phyloP scores from a whole-genome alignment of 2,888 invertebrate species.

The Agrochola litura region DNA sequence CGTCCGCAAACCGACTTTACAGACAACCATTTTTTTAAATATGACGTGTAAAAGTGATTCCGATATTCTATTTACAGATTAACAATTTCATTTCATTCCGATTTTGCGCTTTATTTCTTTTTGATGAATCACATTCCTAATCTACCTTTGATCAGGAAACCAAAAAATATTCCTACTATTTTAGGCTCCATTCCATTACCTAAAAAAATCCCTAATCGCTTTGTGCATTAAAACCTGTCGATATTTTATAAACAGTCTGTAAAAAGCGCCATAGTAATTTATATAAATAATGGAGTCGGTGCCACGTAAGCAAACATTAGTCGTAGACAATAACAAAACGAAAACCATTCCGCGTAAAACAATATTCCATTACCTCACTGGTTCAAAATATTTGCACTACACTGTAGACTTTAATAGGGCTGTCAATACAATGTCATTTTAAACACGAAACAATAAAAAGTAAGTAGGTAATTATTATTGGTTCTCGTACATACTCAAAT shows the following conservation, averaged over 20 bases:
- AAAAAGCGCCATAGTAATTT: slow-evolving; percentile 50
- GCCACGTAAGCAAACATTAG: slow-evolving; percentile 53
- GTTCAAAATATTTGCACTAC: slow-evolving; percentile 78
- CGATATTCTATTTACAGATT: too few species aligned
- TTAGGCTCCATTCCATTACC: slow-evolving; percentile 4
- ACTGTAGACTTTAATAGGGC: slow-evolving; percentile 63
- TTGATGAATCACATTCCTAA: not conserved
- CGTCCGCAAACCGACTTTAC: too few species aligned
- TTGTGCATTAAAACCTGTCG: slow-evolving; percentile 44
- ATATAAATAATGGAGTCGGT: slow-evolving; percentile 38
- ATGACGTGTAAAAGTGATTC: too few species aligned
- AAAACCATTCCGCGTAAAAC: slow-evolving; percentile 70
- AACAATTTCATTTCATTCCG: too few species aligned
- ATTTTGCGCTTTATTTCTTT: not conserved
- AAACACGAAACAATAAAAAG: not conserved
- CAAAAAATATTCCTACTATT: slow-evolving; percentile 18
- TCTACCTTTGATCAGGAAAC: slow-evolving; percentile 27
- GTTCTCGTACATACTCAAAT: not conserved
- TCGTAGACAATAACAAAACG: slow-evolving; percentile 62
- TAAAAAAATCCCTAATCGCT: slow-evolving; percentile 25
- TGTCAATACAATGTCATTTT: slow-evolving; percentile 11
- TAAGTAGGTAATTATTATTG: not conserved
- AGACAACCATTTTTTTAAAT: too few species aligned
- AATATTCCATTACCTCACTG: slow-evolving; percentile 72
- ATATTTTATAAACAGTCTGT: slow-evolving; percentile 50